phyloP scores from a whole-genome alignment of 1,140 invertebrate genomes.

The Aphaenogaster rudis region DNA sequence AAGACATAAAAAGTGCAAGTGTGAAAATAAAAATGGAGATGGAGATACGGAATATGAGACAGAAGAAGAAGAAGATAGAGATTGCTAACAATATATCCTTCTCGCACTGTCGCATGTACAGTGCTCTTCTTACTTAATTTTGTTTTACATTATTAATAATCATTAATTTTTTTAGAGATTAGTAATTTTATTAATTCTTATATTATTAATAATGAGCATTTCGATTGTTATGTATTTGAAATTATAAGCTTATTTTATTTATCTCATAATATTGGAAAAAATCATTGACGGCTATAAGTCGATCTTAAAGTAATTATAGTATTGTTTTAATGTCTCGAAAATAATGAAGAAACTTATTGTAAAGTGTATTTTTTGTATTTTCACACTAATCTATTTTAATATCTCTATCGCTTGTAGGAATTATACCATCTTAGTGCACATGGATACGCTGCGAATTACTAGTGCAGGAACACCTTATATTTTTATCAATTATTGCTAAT shows the following conservation, averaged over 20 bases:
- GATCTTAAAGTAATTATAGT: not conserved
- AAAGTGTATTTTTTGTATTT: not conserved
- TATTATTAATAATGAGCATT: not conserved
- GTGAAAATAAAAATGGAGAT: slow-evolving; percentile 23
- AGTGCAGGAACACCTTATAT: not conserved
- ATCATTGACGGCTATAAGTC: not conserved
- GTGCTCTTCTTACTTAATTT: not conserved
- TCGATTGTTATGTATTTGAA: not conserved
- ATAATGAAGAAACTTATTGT: slow-evolving; percentile 8
- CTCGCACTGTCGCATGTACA: not conserved
- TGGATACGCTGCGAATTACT: not conserved
- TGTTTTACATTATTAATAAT: not conserved
- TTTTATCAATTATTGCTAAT: slow-evolving; percentile 30
- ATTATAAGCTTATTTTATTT: not conserved
- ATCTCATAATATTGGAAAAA: slow-evolving; percentile 8
- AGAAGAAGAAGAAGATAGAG: not conserved
- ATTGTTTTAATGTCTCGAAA: not conserved
- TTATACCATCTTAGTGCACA: not conserved
- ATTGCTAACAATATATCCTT: slow-evolving; percentile 2
- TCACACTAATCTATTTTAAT: not conserved
- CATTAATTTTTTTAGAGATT: not conserved
- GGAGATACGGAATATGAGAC: not conserved
- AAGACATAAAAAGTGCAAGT: slow-evolving; percentile 23
- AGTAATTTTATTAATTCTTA: not conserved
- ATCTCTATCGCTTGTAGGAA: not conserved